Percentiles rank a stretch among this genome's conserved stretches.
Evolutionary conservation across 1,140 invertebrate genomes (phyloP).

Genomic region (Aleiodes sp.): DNA sequence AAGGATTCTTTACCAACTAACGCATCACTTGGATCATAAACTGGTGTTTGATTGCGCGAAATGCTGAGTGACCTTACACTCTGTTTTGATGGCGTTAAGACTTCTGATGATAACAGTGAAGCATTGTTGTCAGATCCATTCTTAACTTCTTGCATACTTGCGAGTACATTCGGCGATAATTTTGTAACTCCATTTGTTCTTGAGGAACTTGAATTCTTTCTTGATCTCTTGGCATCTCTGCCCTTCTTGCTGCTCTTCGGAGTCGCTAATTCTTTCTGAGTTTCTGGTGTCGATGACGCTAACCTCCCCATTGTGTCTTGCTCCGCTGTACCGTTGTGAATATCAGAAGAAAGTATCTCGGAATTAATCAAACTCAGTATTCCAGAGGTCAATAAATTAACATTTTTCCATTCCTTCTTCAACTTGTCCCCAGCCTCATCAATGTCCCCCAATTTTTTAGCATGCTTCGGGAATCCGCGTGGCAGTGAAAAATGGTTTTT

Average conservation of each 20-base stretch:
- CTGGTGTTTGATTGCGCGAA: constrained; percentile 27
- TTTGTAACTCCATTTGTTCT: constrained; percentile 38
- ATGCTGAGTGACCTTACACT: not conserved
- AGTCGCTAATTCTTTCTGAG: constrained; percentile 28
- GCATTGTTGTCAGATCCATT: constrained; percentile 31
- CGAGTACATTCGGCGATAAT: not conserved
- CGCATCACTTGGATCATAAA: constrained; percentile 34
- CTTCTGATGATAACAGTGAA: not conserved
- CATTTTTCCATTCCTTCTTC: constrained; percentile 57
- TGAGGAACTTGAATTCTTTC: constrained; percentile 33
- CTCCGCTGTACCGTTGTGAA: constrained; percentile 40
- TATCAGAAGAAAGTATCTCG: constrained; percentile 40
- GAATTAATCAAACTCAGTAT: constrained; percentile 45
- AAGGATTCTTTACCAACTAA: constrained; percentile 67
- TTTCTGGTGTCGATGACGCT: constrained; percentile 53
- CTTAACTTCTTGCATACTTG: not conserved
- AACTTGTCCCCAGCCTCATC: constrained; percentile 44
- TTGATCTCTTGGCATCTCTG: constrained; percentile 24
- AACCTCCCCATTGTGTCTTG: constrained; percentile 37
- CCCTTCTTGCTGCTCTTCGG: constrained; percentile 42
- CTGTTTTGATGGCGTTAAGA: constrained; percentile 26
- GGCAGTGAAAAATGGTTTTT: constrained; percentile 55
- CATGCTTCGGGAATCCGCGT: constrained; percentile 44
- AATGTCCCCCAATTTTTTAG: constrained; percentile 37
- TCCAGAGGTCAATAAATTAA: constrained; percentile 40